phyloP scores from a whole-genome alignment of 2,113 vertebrate genomes.

The Pygoscelis antarcticus region DNA sequence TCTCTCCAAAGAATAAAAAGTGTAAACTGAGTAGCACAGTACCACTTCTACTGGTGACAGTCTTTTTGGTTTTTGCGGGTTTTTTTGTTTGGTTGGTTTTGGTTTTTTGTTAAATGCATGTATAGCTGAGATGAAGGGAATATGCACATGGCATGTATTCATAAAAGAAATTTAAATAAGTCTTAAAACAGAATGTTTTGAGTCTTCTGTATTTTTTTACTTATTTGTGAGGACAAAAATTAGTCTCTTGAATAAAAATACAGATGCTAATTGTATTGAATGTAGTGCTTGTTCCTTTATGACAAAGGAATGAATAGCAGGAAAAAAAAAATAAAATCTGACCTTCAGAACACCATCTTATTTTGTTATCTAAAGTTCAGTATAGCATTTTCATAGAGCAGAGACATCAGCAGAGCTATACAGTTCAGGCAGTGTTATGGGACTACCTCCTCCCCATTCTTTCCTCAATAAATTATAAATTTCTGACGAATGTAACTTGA shows the following conservation, averaged over 20 bases:
- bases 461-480: not conserved
- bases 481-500: not conserved
- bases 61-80: no score
- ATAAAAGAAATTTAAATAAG: not conserved
- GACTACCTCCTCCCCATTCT: not conserved
- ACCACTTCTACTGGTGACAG: not conserved
- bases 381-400: not conserved
- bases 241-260: not conserved
- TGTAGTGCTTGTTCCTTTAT: not conserved
- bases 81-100: no score
- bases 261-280: not conserved
- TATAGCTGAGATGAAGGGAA: not conserved
- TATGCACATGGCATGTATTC: not conserved
- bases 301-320: not conserved
- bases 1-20: not conserved
- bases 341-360: not conserved
- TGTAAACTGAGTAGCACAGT: not conserved
- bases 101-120: not conserved
- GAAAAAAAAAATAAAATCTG: not conserved
- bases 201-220: not conserved
- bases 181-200: not conserved
- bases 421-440: not conserved
- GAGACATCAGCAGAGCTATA: not conserved
- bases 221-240: not conserved
- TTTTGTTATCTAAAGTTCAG: not conserved